phyloP scores from a whole-genome alignment of 2,113 vertebrate species.

The Aythya baeri region DNA sequence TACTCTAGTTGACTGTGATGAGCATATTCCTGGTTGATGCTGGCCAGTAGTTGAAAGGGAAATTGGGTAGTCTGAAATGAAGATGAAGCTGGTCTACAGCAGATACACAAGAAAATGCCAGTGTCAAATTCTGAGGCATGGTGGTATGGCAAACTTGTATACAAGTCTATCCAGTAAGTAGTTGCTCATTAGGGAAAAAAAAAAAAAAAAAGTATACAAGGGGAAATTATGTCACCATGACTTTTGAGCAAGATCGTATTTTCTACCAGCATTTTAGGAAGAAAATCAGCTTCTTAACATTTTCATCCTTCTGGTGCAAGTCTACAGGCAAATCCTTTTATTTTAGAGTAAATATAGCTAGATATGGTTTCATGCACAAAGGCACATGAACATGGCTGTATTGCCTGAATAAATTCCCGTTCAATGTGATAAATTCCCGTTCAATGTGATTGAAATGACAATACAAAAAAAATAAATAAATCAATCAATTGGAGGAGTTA shows the following conservation, averaged over 20 bases:
- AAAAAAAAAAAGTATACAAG: not conserved
- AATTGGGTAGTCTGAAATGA: not conserved
- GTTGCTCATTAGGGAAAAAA: not conserved
- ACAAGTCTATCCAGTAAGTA: not conserved
- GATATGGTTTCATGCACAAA: not conserved
- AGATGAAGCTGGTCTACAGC: not conserved
- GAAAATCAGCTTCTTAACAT: not conserved
- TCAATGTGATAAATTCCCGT: not conserved
- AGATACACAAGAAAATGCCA: accelerated
- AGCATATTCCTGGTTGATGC: not conserved
- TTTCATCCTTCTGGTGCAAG: not conserved
- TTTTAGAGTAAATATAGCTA: not conserved
- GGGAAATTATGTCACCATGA: not conserved
- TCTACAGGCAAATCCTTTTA: not conserved
- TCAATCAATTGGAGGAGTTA: not conserved
- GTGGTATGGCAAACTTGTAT: not conserved
- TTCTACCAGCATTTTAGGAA: not conserved
- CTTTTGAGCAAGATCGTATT: not conserved
- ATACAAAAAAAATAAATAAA: not conserved
- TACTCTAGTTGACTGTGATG: not conserved
- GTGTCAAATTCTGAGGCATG: not conserved
- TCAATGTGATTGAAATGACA: not conserved
- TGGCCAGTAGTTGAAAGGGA: not conserved
- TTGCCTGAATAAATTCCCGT: not conserved
- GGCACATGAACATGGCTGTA: not conserved